A percentile compares a stretch with the other conserved stretches of the same genome.
These are phyloP conservation scores for Aplysina aerophoba DNA, from an alignment of 37 sponge, comb jelly and placozoan species.

Conservation along the genomic window DNA sequence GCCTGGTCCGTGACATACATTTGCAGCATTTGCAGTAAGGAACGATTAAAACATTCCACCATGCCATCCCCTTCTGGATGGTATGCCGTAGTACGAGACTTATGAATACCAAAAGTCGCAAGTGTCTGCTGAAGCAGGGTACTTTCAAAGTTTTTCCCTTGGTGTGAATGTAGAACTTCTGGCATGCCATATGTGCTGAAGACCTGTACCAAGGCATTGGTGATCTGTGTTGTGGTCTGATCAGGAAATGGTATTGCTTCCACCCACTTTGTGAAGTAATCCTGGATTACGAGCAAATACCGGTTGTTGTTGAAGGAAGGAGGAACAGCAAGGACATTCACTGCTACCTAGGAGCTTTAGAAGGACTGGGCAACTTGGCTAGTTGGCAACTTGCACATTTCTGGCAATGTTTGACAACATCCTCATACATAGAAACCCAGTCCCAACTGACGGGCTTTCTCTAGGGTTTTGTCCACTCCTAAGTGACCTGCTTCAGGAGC, in stretches of 20 bases:
- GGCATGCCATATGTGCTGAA: conserved; percentile 44
- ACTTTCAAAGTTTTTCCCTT: conserved; percentile 72
- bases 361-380: conserved; percentile 17
- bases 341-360: not conserved
- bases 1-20: conserved; percentile 39
- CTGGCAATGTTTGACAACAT: not conserved
- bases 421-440: not conserved
- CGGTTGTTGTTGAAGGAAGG: too few relatives aligned
- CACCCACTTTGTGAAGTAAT: conserved; percentile 74
- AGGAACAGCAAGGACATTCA: too few relatives aligned
- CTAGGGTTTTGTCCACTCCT: not conserved
- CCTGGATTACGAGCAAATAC: too few relatives aligned
- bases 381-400: conserved; percentile 25
- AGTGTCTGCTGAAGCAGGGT: conserved; percentile 34
- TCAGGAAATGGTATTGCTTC: conserved; percentile 63
- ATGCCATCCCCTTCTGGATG: too few relatives aligned
- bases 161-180: conserved; percentile 59
- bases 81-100: too few relatives aligned
- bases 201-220: not conserved
- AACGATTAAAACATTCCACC: conserved; percentile 63
- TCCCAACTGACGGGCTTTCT: not conserved
- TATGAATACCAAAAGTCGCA: conserved; percentile 7
- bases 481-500: not conserved
- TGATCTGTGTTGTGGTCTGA: conserved; percentile 44
- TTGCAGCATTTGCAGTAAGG: conserved; percentile 51